Percentiles rank a stretch among this genome's conserved stretches.
phyloP scores from a whole-genome alignment of 2,113 vertebrate genomes.

The Acanthochromis polyacanthus region DNA sequence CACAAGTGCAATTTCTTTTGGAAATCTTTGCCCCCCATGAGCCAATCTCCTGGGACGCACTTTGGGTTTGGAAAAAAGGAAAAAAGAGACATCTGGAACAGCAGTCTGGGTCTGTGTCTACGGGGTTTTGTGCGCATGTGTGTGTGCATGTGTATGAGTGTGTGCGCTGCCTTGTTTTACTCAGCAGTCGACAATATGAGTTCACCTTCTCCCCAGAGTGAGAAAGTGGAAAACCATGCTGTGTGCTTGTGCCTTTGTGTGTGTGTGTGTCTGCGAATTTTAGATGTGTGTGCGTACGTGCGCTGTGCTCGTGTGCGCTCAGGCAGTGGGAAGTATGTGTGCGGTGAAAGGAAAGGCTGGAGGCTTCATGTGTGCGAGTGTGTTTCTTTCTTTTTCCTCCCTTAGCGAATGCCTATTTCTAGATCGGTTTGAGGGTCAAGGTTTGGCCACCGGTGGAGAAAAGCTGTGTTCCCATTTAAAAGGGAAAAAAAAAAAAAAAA shows the following conservation, averaged over 20 bases:
- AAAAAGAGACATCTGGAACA: constrained; percentile 68
- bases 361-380: constrained; percentile 71
- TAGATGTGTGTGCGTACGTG: constrained; percentile 27
- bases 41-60: constrained; percentile 45
- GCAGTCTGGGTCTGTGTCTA: constrained; percentile 63
- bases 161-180: constrained; percentile 39
- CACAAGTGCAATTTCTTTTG: constrained; percentile 31
- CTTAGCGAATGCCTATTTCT: constrained; percentile 83
- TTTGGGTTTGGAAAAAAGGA: constrained; percentile 30
- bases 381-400: constrained; percentile 75
- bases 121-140: constrained; percentile 3
- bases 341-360: constrained; percentile 71
- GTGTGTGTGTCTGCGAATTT: constrained; percentile 18
- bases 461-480: constrained; percentile 82
- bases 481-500: constrained; percentile 38
- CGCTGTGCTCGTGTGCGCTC: constrained; percentile 22
- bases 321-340: constrained; percentile 48
- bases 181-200: constrained; percentile 66
- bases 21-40: constrained; percentile 38
- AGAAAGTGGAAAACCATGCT: constrained; percentile 64
- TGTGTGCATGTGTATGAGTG: constrained; percentile 19
- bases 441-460: constrained; percentile 84
- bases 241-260: constrained; percentile 10
- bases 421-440: constrained; percentile 84
- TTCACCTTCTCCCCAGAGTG: constrained; percentile 70